These are phyloP conservation scores for Trimorus sp. DNA, from an alignment of 2,888 invertebrate species.

Conservation along the genomic window DNA sequence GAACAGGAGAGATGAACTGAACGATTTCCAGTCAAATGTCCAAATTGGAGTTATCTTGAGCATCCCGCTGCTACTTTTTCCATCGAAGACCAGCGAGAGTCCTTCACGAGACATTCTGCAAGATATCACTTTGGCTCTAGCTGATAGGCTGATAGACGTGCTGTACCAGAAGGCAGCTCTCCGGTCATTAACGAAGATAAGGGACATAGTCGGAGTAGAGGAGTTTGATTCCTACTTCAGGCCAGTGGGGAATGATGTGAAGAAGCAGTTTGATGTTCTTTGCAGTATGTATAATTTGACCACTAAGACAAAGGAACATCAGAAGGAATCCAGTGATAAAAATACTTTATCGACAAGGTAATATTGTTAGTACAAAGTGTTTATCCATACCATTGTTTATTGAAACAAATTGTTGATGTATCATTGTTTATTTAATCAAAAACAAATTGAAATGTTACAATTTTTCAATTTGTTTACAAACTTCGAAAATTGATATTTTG, in stretches of 20 bases:
- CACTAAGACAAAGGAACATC: background rate
- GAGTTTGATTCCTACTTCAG: constrained; percentile 84
- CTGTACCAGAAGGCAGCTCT: constrained; percentile 86
- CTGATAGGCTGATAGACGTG: constrained; percentile 82
- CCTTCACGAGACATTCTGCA: constrained; percentile 73
- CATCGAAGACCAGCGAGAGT: constrained; percentile 72
- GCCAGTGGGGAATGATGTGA: constrained; percentile 81
- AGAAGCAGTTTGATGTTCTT: constrained; percentile 84
- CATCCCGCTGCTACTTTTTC: constrained; percentile 79
- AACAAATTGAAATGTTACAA: too few relatives aligned
- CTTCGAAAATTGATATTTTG: too few relatives aligned
- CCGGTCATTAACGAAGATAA: constrained; percentile 87
- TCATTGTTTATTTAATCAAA: too few relatives aligned
- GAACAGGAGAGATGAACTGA: constrained; percentile 70
- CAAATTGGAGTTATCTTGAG: constrained; percentile 80
- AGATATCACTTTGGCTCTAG: constrained; percentile 78
- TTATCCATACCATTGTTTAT: too few relatives aligned
- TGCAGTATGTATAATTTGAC: constrained; percentile 84
- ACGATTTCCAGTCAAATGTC: constrained; percentile 80
- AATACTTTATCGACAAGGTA: too few relatives aligned
- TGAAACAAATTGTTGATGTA: too few relatives aligned
- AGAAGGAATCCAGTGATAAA: too few relatives aligned
- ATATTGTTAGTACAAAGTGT: too few relatives aligned
- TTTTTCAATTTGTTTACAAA: too few relatives aligned
- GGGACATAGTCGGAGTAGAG: constrained; percentile 86